Percentiles rank a stretch among this genome's conserved stretches.
phyloP scores from a whole-genome alignment of 1,140 invertebrate genomes.

The Thaumetopoea pityocampa region DNA sequence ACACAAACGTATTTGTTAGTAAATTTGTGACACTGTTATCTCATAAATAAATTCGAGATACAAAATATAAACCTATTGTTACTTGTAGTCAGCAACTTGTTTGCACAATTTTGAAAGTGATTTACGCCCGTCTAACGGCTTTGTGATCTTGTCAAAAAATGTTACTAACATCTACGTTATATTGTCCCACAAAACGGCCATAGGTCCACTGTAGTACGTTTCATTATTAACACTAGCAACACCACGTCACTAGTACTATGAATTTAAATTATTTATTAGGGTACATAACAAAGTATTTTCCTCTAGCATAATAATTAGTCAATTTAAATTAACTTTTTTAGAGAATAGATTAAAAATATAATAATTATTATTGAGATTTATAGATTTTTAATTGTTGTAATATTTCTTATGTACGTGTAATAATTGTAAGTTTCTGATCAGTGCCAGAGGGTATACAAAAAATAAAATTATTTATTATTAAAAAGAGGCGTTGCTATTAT shows the following conservation, averaged over 20 bases:
- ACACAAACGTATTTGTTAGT: slow-evolving; percentile 5
- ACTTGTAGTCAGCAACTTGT: no score
- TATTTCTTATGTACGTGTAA: slow-evolving; percentile 24
- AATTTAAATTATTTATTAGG: slow-evolving; percentile 25
- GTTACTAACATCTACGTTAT: slow-evolving; percentile 13
- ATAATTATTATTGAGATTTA: slow-evolving; percentile 37
- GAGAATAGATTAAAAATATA: slow-evolving; percentile 26
- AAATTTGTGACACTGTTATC: neutral
- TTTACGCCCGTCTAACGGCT: neutral
- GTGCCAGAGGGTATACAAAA: slow-evolving; percentile 9
- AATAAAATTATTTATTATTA: slow-evolving; percentile 4
- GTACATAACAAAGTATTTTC: slow-evolving; percentile 17
- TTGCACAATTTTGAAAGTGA: no score
- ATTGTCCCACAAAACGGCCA: slow-evolving; percentile 1
- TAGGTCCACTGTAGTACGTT: slow-evolving; percentile 5
- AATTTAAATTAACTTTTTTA: slow-evolving; percentile 35
- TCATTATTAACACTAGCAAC: slow-evolving; percentile 15
- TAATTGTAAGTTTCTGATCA: slow-evolving; percentile 17
- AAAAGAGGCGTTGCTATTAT: slow-evolving; percentile 10
- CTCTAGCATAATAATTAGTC: slow-evolving; percentile 33
- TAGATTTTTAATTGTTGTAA: slow-evolving; percentile 41
- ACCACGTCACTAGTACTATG: slow-evolving; percentile 22
- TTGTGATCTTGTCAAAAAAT: neutral
- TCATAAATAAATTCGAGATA: neutral
- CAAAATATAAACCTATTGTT: neutral